Conservation (phyloP, 2,888 invertebrate species). For the Lymantria monacha region DNA sequence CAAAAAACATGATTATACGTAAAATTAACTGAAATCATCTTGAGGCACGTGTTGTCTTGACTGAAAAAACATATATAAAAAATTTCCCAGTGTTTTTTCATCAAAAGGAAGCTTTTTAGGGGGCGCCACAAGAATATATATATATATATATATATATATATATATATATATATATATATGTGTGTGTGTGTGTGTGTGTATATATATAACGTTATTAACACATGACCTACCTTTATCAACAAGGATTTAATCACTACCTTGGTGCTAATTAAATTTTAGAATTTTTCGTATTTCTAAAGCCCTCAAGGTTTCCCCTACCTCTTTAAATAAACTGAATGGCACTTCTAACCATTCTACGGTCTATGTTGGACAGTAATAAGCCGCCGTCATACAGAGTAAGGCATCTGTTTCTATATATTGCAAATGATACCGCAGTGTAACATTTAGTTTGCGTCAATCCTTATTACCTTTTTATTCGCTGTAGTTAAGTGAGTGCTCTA, state of each 20-base stretch:
- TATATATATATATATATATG: no score
- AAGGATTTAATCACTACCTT: conserved; percentile 26
- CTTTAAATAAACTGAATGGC: conserved; percentile 13
- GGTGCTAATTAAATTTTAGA: conserved; percentile 25
- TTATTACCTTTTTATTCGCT: conserved; percentile 12
- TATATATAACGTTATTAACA: neutral
- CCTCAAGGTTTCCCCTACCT: conserved; percentile 32
- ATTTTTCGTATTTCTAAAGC: conserved; percentile 19
- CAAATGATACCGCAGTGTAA: conserved; percentile 9
- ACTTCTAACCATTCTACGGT: conserved; percentile 36
- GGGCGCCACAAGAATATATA: no score
- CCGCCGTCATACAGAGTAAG: conserved; percentile 21
- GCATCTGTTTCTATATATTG: conserved; percentile 17
- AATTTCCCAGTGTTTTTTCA: no score
- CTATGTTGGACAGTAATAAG: conserved; percentile 34
- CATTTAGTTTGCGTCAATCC: conserved; percentile 15
- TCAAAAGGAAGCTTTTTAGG: no score
- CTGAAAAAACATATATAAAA: no score
- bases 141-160: no score
- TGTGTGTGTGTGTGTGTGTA: no score
- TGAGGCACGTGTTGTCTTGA: no score
- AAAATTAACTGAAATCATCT: no score
- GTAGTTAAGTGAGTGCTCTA: conserved; percentile 33
- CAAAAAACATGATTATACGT: no score
- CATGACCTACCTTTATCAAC: conserved; percentile 4